phyloP scores from a whole-genome alignment of 2,113 vertebrate species.

The Zosterops hypoxanthus region DNA sequence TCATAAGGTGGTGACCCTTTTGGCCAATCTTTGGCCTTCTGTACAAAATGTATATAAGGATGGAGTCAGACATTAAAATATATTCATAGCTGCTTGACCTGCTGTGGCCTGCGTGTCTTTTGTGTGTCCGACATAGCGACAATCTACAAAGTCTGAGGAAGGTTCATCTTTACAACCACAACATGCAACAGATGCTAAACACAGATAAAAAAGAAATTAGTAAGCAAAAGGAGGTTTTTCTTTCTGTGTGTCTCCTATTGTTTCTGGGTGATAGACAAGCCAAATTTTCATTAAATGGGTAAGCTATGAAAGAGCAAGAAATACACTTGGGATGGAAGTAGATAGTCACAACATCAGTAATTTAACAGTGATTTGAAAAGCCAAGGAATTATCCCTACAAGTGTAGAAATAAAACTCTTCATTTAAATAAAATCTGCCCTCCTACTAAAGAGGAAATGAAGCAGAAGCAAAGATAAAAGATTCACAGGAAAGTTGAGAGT shows the following conservation, averaged over 20 bases:
- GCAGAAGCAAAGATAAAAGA: slow-evolving; percentile 7
- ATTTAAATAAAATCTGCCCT: slow-evolving; percentile 12
- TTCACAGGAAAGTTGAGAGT: neutral
- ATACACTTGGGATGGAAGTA: neutral
- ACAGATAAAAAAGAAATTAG: neutral
- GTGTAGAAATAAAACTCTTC: neutral
- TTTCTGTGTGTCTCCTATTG: neutral
- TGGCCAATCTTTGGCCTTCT: no score
- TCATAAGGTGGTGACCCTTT: no score
- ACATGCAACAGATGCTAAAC: neutral
- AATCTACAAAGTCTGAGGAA: neutral
- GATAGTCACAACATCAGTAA: neutral
- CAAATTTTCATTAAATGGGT: neutral
- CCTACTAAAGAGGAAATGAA: neutral
- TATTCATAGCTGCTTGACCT: no score
- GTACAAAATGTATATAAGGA: no score
- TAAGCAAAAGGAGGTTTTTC: neutral
- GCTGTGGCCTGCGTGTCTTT: no score
- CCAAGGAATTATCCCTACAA: neutral
- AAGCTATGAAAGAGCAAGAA: neutral
- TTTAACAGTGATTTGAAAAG: neutral
- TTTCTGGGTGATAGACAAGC: neutral
- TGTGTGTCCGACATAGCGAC: no score
- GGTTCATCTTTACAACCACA: neutral
- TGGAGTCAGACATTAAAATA: no score